These are phyloP conservation scores for Ormyrus rosae DNA, from an alignment of 2,888 invertebrate genomes.

Conservation along the genomic window DNA sequence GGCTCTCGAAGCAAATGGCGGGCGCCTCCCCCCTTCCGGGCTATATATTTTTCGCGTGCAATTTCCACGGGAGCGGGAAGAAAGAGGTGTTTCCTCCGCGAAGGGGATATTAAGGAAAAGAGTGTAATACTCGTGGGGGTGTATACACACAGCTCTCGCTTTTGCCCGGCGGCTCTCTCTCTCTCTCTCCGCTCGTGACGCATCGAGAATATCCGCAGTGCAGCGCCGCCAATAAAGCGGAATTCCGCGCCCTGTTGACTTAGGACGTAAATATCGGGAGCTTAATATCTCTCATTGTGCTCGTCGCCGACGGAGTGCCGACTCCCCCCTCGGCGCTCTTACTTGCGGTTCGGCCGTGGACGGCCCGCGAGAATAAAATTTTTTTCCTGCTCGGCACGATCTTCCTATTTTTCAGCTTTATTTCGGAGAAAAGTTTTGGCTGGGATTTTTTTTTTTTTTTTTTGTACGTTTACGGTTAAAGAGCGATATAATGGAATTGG, in stretches of 20 bases:
- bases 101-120: conserved; percentile 50
- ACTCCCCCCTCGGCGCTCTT: conserved; percentile 1
- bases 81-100: conserved; percentile 38
- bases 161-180: too few relatives aligned
- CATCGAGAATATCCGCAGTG: conserved; percentile 53
- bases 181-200: conserved; percentile 27
- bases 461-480: too few relatives aligned
- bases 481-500: too few relatives aligned
- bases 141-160: neutral
- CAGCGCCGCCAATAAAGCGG: conserved; percentile 67
- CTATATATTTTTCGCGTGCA: conserved; percentile 4
- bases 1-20: neutral
- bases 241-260: conserved; percentile 70
- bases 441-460: too few relatives aligned
- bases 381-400: neutral
- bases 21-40: neutral
- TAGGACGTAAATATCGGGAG: conserved; percentile 70
- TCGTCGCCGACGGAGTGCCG: neutral
- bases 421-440: too few relatives aligned
- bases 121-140: conserved; percentile 36
- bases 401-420: too few relatives aligned
- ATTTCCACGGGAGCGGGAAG: conserved; percentile 2
- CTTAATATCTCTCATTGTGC: conserved; percentile 71
- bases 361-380: conserved; percentile 42
- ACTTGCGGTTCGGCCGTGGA: neutral